A percentile compares a stretch with the other conserved stretches of the same genome.
These are phyloP conservation scores for Caenorhabditis sinica DNA, from an alignment of 2,888 invertebrate genomes.

Conservation along the genomic window DNA sequence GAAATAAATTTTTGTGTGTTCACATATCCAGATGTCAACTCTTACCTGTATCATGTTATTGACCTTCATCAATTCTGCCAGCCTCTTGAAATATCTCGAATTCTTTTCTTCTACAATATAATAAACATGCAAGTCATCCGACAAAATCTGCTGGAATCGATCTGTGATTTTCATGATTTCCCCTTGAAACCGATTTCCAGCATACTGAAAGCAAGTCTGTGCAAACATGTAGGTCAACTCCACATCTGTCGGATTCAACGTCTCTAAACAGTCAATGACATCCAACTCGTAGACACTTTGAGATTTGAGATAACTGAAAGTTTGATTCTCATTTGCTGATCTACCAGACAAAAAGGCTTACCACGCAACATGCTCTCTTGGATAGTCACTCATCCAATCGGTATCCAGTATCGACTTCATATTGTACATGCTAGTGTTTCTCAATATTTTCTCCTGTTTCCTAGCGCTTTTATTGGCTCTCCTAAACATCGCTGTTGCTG, in stretches of 20 bases:
- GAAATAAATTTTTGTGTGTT: neutral
- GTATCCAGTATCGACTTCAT: constrained; percentile 1
- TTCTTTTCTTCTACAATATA: constrained; percentile 23
- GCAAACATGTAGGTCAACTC: constrained; percentile 64
- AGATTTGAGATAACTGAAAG: constrained; percentile 2
- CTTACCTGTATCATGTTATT: constrained; percentile 63
- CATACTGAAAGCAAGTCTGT: constrained; percentile 57
- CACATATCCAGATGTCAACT: too few species aligned
- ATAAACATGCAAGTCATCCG: constrained; percentile 33
- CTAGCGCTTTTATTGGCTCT: neutral
- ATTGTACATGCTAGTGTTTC: constrained; percentile 7
- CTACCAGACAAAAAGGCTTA: neutral
- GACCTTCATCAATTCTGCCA: constrained; percentile 68
- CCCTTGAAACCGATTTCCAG: constrained; percentile 49
- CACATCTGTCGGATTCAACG: constrained; percentile 32
- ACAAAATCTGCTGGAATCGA: constrained; percentile 23
- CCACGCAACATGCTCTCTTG: constrained; percentile 4
- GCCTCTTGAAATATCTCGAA: constrained; percentile 55
- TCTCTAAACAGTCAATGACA: neutral
- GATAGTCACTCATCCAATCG: constrained; percentile 37
- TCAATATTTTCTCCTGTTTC: constrained; percentile 3
- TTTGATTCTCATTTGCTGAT: too few species aligned
- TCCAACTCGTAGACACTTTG: neutral
- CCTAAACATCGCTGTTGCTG: constrained; percentile 9
- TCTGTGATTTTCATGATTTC: constrained; percentile 38